Evolutionary conservation across 2,113 vertebrate species (phyloP).

Genomic region (Platanista minor): DNA sequence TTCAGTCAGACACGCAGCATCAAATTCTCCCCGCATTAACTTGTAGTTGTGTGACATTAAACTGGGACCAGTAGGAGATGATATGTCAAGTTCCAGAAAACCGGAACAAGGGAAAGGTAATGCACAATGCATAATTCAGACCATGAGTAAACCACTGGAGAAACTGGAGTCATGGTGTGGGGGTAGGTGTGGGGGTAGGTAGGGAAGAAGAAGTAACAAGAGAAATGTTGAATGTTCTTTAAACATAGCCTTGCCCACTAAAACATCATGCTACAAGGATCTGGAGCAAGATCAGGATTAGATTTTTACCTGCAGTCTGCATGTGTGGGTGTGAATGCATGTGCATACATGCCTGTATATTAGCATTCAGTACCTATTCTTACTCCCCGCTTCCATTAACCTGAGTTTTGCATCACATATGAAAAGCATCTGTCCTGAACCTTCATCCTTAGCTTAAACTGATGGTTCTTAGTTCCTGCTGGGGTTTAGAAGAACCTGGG

Average conservation of each 20-base stretch:
- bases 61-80: not conserved
- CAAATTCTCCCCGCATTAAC: not conserved
- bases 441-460: not conserved
- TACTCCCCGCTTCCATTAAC: not conserved
- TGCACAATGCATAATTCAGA: not conserved
- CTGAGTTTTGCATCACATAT: not conserved
- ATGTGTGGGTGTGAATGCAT: not conserved
- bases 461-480: not conserved
- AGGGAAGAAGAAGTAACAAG: not conserved
- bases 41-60: not conserved
- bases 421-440: not conserved
- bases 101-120: not conserved
- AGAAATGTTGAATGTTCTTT: not conserved
- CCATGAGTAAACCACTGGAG: not conserved
- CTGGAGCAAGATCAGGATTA: not conserved
- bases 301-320: not conserved
- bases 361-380: not conserved
- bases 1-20: not conserved
- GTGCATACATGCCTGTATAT: not conserved
- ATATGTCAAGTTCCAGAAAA: not conserved
- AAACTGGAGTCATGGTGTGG: not conserved
- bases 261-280: not conserved
- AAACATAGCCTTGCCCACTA: not conserved
- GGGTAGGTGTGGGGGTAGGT: fast-evolving
- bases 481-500: not conserved